Evolutionary conservation across 2,888 invertebrate species (phyloP), one percentile per base, ranked within the genome.

Genomic region (Pheosia gnoma): DNA sequence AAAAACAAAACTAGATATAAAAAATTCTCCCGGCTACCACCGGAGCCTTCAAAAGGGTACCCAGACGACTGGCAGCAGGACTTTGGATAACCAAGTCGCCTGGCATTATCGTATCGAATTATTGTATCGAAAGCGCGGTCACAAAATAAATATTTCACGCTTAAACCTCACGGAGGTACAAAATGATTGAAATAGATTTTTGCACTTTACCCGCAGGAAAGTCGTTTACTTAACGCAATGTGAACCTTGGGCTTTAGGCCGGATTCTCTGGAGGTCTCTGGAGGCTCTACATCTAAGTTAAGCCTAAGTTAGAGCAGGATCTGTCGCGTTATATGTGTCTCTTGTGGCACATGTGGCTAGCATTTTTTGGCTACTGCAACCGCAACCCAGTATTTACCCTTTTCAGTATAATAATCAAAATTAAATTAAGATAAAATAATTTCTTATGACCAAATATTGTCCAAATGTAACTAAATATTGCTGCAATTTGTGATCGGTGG

Each of bases 261-360:
- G 65, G 67, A 75, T 66, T 77, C 86, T 78, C 82, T 25, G 57
- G 87, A 80, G 89, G 80, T 77, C 86, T 78, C 82, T 25, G 57
- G 87, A 80, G 89, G 80, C 86, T 80, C 81, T 88, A 85, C 84
- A 85, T 86, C 84, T 86, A 87, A 84, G 85, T 87, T 88, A 88
- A 83, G 79, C 85, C 86, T 85, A 89, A 86, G 82, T 88, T 89
- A 86, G 84, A 83, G 83, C 78, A 78, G 79, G 78, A 81, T 80
- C 70, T 75, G 82, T 77, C 82, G 77, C 81, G 72, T 75, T 85
- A 78, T 83, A 87, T 85, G 84, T 79, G 80, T 79, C 89, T 86
- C 88, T 63, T 57, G 88, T 77, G 88, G 80, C 86, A 80, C 84
- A 85, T 84, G 75, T 67, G 68, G 76, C 70, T 73, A 75, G 63